Conservation (phyloP, 2,888 invertebrate species). For the Standfussiana lucernea region DNA sequence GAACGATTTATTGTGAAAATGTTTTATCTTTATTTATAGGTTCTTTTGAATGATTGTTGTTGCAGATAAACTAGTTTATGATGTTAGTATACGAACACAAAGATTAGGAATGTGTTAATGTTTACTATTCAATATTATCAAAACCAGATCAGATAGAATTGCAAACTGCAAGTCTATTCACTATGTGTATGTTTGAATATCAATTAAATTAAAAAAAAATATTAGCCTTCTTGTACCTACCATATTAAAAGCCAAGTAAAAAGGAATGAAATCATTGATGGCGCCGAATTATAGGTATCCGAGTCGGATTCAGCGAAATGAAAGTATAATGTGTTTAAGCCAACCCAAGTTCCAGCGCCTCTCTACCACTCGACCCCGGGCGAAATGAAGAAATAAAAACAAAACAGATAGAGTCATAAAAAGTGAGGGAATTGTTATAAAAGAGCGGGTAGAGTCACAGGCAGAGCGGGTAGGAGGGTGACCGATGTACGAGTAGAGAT, state of each 20-base stretch:
- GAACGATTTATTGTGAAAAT: constrained; percentile 57
- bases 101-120: background rate
- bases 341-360: background rate
- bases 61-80: constrained; percentile 19
- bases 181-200: background rate
- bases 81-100: background rate
- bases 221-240: background rate
- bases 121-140: background rate
- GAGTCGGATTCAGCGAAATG: background rate
- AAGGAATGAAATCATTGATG: background rate
- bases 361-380: background rate
- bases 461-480: constrained; percentile 32
- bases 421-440: constrained; percentile 72
- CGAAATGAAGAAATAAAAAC: constrained; percentile 66
- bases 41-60: constrained; percentile 34
- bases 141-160: background rate
- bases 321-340: constrained; percentile 1
- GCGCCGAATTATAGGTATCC: background rate
- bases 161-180: background rate
- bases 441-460: constrained; percentile 51
- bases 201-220: too few relatives aligned
- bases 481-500: background rate
- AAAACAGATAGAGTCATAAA: constrained; percentile 73
- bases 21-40: constrained; percentile 53
- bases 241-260: background rate